phyloP scores from a whole-genome alignment of 2,113 vertebrate genomes.

The Pituophis catenifer region DNA sequence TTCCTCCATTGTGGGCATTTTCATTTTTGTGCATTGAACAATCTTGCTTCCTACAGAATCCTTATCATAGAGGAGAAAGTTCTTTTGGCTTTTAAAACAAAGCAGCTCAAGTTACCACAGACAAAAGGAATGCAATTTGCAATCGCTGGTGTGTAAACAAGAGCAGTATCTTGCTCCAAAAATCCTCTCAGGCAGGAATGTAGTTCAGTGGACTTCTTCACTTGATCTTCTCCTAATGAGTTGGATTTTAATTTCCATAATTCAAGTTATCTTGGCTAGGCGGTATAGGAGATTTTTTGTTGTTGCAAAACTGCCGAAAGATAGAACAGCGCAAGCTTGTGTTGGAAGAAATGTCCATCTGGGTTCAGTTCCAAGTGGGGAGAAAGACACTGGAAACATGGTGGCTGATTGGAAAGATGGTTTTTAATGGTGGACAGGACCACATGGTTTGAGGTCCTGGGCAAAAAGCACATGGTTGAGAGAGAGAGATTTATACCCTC shows the following conservation, averaged over 20 bases:
- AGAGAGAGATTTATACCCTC: too few relatives aligned
- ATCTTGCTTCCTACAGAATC: not conserved
- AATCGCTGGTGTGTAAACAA: not conserved
- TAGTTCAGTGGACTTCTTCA: not conserved
- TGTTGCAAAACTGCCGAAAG: not conserved
- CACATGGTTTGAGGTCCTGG: too few relatives aligned
- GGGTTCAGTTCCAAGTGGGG: too few relatives aligned
- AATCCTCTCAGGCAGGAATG: not conserved
- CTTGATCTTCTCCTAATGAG: not conserved
- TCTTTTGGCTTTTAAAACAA: not conserved
- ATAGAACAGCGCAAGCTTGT: not conserved
- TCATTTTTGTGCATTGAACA: not conserved
- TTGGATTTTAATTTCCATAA: not conserved
- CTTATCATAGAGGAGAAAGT: not conserved
- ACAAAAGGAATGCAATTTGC: not conserved
- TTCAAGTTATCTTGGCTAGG: not conserved
- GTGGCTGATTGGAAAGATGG: too few relatives aligned
- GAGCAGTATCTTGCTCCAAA: not conserved
- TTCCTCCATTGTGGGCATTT: not conserved
- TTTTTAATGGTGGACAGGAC: too few relatives aligned
- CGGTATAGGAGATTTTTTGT: not conserved
- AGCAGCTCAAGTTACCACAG: not conserved
- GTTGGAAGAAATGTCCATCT: too few relatives aligned
- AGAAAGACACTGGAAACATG: too few relatives aligned
- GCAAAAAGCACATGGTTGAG: too few relatives aligned